phyloP scores from a whole-genome alignment of 2,113 vertebrate species.

The Rissa tridactyla region DNA sequence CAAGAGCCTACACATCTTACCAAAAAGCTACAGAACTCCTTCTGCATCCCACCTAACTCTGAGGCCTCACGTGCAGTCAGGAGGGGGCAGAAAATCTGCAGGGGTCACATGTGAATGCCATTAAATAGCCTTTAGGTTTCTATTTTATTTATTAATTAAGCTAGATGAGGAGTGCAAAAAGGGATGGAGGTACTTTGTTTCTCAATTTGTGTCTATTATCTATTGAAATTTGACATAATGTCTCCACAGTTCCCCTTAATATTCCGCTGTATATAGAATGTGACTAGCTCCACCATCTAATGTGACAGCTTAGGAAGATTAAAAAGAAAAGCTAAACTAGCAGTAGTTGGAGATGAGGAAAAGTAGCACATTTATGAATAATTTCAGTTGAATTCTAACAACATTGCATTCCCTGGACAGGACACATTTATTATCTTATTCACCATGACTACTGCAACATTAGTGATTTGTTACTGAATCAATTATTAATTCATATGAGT shows the following conservation, averaged over 20 bases:
- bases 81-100: background rate
- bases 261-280: slow-evolving; percentile 72
- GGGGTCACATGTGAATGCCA: background rate
- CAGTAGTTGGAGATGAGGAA: slow-evolving; percentile 76
- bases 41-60: background rate
- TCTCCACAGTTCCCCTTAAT: slow-evolving; percentile 70
- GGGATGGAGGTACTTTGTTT: slow-evolving; percentile 54
- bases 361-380: slow-evolving; percentile 84
- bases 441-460: slow-evolving; percentile 80
- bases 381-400: slow-evolving; percentile 83
- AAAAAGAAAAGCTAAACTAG: slow-evolving; percentile 80
- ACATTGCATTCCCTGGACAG: slow-evolving; percentile 81
- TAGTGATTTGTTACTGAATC: slow-evolving; percentile 84
- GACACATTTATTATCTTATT: slow-evolving; percentile 84
- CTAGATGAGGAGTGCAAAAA: slow-evolving; percentile 11
- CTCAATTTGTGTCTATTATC: slow-evolving; percentile 72
- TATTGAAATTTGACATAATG: slow-evolving; percentile 73
- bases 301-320: slow-evolving; percentile 81
- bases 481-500: slow-evolving; percentile 82
- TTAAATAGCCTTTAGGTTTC: slow-evolving; percentile 11
- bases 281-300: slow-evolving; percentile 74
- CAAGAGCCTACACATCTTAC: background rate
- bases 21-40: background rate
- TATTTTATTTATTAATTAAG: slow-evolving; percentile 56
- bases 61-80: background rate